Evolutionary conservation across 1,140 invertebrate species (phyloP).

Genomic region (Drosophila nigromelanica): DNA sequence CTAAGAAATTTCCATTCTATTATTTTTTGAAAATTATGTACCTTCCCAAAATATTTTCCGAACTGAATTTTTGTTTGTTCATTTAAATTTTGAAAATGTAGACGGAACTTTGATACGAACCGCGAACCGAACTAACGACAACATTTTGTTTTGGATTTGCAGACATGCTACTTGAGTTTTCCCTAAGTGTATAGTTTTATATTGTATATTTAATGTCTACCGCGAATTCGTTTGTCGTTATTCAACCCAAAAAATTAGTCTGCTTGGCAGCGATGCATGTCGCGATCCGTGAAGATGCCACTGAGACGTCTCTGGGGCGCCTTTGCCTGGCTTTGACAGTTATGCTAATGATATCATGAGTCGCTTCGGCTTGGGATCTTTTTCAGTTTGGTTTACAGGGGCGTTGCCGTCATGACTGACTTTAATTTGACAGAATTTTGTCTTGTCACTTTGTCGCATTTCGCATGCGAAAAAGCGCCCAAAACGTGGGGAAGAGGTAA

Average conservation of each 20-base stretch:
- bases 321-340: constrained; percentile 57
- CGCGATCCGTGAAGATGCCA: constrained; percentile 21
- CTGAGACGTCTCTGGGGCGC: constrained; percentile 36
- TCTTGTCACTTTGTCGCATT: constrained; percentile 72
- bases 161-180: not conserved
- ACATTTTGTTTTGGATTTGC: no score
- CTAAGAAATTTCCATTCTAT: no score
- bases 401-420: constrained; percentile 62
- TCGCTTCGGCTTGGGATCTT: constrained; percentile 1
- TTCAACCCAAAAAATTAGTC: constrained; percentile 53
- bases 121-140: no score
- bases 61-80: no score
- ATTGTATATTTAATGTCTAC: constrained; percentile 44
- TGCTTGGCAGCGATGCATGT: constrained; percentile 68
- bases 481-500: not conserved
- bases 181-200: not conserved
- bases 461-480: constrained; percentile 36
- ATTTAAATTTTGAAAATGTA: no score
- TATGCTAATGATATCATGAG: constrained; percentile 71
- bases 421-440: constrained; percentile 82
- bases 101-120: no score
- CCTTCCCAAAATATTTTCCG: no score
- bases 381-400: constrained; percentile 7
- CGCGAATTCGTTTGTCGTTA: constrained; percentile 53
- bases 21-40: no score